These are phyloP conservation scores for Heteromormyrus szaboi DNA, from an alignment of 2,797 vertebrate genomes.

Conservation along the genomic window DNA sequence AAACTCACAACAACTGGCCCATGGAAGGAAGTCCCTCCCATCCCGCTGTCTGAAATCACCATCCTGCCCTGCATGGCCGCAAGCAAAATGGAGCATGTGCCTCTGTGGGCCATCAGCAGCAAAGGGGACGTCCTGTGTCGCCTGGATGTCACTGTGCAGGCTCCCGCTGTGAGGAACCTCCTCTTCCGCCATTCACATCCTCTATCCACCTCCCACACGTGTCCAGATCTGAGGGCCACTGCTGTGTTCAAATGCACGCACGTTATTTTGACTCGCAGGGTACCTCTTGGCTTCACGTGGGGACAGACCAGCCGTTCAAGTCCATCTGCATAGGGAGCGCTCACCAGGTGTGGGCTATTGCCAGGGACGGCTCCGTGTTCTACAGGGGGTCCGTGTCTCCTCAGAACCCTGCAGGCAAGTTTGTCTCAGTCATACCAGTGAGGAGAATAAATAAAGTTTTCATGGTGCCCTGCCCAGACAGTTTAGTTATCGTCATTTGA, in stretches of 20 bases:
- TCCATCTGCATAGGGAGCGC: conserved; percentile 83
- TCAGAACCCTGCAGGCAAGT: conserved; percentile 77
- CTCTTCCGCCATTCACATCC: neutral
- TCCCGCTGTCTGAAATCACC: conserved; percentile 78
- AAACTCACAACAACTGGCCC: conserved; percentile 88
- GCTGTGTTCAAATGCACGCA: neutral
- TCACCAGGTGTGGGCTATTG: conserved; percentile 89
- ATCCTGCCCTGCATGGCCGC: conserved; percentile 68
- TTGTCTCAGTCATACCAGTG: neutral
- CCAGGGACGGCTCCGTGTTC: conserved; percentile 86
- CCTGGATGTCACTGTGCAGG: conserved; percentile 76
- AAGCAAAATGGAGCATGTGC: conserved; percentile 57
- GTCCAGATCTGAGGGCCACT: neutral
- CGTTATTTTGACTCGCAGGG: conserved; percentile 59
- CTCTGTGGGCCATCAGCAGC: conserved; percentile 91
- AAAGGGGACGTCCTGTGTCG: conserved; percentile 94
- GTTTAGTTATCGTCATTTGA: neutral
- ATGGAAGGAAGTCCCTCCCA: conserved; percentile 88
- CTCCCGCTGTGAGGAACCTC: conserved; percentile 71
- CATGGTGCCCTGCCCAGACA: neutral
- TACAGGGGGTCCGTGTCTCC: conserved; percentile 83
- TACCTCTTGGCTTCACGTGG: conserved; percentile 90
- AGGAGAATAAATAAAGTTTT: neutral
- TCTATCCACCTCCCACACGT: neutral
- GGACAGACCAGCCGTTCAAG: conserved; percentile 90